phyloP scores from a whole-genome alignment of 1,140 invertebrate genomes.

The Lineus longissimus region DNA sequence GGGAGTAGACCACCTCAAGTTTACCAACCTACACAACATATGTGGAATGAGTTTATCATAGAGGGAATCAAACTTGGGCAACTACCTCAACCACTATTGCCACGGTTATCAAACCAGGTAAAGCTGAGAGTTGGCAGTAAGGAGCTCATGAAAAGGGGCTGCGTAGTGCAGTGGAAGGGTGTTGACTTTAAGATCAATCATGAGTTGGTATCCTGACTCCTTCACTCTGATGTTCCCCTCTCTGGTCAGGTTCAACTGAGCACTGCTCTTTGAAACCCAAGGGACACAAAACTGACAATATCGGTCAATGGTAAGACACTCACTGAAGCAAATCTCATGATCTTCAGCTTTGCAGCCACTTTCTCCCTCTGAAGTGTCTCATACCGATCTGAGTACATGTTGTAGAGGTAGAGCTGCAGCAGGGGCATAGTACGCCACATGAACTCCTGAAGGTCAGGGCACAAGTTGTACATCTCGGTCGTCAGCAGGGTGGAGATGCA shows the following conservation, averaged over 20 bases:
- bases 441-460: slow-evolving; percentile 32
- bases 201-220: too few relatives aligned
- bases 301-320: too few relatives aligned
- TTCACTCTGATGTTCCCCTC: too few relatives aligned
- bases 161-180: too few relatives aligned
- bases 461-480: slow-evolving; percentile 31
- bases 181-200: too few relatives aligned
- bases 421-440: slow-evolving; percentile 30
- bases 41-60: neutral
- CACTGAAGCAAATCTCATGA: slow-evolving; percentile 36
- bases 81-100: neutral
- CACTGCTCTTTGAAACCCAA: too few relatives aligned
- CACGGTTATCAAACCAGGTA: too few relatives aligned
- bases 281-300: too few relatives aligned
- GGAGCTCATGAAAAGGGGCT: too few relatives aligned
- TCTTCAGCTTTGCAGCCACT: slow-evolving; percentile 22
- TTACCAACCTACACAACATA: neutral
- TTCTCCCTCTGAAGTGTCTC: slow-evolving; percentile 18
- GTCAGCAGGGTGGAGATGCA: slow-evolving; percentile 23
- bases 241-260: too few relatives aligned
- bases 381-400: slow-evolving; percentile 27
- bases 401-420: slow-evolving; percentile 34
- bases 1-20: slow-evolving; percentile 6
- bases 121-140: too few relatives aligned
- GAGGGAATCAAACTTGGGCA: neutral